phyloP scores from a whole-genome alignment of 2,113 vertebrate genomes.

The Dasyornis broadbenti region DNA sequence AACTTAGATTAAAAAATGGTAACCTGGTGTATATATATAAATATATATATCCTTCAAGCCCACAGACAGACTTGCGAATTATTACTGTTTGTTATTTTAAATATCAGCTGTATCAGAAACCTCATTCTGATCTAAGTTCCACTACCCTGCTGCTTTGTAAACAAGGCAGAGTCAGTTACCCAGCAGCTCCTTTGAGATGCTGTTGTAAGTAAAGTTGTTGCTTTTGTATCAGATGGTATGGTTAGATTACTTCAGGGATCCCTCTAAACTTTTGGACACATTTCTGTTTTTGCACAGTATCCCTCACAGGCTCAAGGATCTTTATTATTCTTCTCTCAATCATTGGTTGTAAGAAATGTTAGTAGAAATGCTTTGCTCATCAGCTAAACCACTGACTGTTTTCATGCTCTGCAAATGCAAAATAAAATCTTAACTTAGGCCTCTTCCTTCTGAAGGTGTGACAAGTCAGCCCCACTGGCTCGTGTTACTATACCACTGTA shows the following conservation, averaged over 20 bases:
- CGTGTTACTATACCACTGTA: fast-evolving
- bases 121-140: background rate
- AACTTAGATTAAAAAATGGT: background rate
- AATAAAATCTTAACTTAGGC: background rate
- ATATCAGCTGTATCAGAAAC: background rate
- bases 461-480: background rate
- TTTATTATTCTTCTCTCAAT: background rate
- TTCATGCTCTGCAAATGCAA: background rate
- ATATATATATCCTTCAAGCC: background rate
- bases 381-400: background rate
- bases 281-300: background rate
- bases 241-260: background rate
- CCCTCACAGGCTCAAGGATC: background rate
- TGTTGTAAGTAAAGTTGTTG: background rate
- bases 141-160: background rate
- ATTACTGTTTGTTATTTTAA: background rate
- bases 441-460: background rate
- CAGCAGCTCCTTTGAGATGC: background rate
- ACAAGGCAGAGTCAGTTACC: background rate
- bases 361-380: background rate
- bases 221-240: background rate
- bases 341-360: background rate
- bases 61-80: background rate
- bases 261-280: background rate
- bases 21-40: background rate